These are phyloP conservation scores for Neoaliturus tenellus DNA, from an alignment of 2,888 invertebrate genomes.

Conservation along the genomic window DNA sequence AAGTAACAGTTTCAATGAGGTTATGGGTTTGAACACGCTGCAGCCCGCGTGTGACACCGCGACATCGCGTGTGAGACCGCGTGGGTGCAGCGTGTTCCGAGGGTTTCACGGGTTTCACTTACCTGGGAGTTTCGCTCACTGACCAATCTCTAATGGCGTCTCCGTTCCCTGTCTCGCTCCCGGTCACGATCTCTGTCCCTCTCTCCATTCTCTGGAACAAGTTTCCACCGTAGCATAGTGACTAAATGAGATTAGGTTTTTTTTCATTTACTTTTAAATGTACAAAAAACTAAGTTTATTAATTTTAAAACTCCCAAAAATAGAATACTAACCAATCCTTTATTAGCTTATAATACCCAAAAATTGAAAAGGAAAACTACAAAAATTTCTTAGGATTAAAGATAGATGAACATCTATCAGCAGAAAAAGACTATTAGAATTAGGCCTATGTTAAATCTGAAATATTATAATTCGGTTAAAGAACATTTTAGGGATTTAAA, in stretches of 20 bases:
- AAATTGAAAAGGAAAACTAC: background rate
- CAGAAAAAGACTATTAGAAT: too few species aligned
- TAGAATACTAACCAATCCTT: too few species aligned
- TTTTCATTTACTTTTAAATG: background rate
- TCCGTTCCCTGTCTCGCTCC: slow-evolving; percentile 37
- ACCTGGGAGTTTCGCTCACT: slow-evolving; percentile 21
- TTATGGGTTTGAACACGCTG: background rate
- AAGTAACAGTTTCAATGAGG: background rate
- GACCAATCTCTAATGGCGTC: slow-evolving; percentile 35
- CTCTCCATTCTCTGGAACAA: slow-evolving; percentile 39
- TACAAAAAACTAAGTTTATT: too few species aligned
- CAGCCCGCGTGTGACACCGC: background rate
- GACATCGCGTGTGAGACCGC: too few species aligned
- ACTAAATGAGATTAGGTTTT: background rate
- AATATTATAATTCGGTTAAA: too few species aligned
- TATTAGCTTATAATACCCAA: too few species aligned
- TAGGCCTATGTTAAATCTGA: too few species aligned
- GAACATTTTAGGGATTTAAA: too few species aligned
- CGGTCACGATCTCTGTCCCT: slow-evolving; percentile 32
- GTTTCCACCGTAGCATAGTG: background rate
- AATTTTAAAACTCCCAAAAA: too few species aligned
- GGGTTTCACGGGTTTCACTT: background rate
- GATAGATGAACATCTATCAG: too few species aligned
- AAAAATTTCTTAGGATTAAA: too few species aligned
- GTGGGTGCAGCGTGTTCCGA: background rate